A percentile compares a stretch with the other conserved stretches of the same genome.
Evolutionary conservation across 2,797 vertebrate genomes (phyloP).

Genomic region (Hippopotamyrus pictus): DNA sequence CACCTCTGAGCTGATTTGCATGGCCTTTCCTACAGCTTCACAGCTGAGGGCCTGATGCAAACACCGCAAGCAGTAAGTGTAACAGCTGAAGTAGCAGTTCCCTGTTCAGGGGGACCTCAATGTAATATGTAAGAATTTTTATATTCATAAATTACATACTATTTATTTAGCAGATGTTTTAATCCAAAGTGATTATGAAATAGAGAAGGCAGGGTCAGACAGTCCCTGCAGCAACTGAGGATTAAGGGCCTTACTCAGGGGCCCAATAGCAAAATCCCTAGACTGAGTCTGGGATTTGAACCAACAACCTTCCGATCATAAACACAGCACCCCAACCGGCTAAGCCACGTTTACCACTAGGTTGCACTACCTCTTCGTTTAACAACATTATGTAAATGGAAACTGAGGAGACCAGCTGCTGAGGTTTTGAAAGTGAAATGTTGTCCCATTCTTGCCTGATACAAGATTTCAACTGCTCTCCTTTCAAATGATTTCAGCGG

Average conservation of each 20-base stretch:
- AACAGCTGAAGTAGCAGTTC: neutral
- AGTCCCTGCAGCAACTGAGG: neutral
- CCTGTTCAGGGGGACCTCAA: neutral
- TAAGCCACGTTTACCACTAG: neutral
- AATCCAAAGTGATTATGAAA: neutral
- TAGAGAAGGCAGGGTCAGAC: neutral
- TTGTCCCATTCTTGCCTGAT: neutral
- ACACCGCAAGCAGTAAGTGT: neutral
- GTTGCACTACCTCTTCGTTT: neutral
- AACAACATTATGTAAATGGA: neutral
- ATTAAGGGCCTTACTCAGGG: neutral
- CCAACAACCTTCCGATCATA: neutral
- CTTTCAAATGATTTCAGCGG: neutral
- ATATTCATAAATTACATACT: neutral
- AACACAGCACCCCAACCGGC: neutral
- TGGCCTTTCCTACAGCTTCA: neutral
- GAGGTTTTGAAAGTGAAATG: neutral
- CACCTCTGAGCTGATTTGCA: neutral
- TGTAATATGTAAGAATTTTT: neutral
- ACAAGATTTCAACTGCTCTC: neutral
- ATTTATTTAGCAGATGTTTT: neutral
- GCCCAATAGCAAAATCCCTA: neutral
- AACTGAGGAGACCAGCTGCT: neutral
- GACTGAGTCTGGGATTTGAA: neutral
- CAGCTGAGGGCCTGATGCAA: neutral